Evolutionary conservation across 1,140 invertebrate species (phyloP).

Genomic region (Drosophila jambulina): DNA sequence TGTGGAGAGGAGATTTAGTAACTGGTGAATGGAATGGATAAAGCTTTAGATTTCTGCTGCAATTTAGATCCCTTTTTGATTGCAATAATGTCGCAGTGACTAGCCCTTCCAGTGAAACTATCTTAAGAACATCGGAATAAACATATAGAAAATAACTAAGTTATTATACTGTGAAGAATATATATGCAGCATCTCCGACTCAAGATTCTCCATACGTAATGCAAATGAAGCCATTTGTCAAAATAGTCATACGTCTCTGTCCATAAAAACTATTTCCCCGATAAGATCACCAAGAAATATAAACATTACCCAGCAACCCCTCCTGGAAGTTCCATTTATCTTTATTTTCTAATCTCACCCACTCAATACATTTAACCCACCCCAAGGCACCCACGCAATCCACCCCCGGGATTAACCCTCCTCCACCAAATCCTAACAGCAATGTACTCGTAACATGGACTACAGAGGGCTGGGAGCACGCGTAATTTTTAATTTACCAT

Average conservation of each 20-base stretch:
- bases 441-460: slow-evolving; percentile 17
- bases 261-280: slow-evolving; percentile 32
- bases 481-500: slow-evolving; percentile 82
- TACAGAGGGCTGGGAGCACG: slow-evolving; percentile 40
- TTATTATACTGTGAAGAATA: not conserved
- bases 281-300: slow-evolving; percentile 9
- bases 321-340: slow-evolving; percentile 23
- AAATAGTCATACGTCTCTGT: slow-evolving; percentile 10
- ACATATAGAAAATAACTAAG: too few species aligned
- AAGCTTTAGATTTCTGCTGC: not conserved
- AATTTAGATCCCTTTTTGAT: slow-evolving; percentile 8
- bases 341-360: slow-evolving; percentile 53
- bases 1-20: slow-evolving; percentile 5
- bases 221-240: slow-evolving; percentile 30
- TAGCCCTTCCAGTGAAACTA: not conserved
- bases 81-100: not conserved
- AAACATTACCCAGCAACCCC: slow-evolving; percentile 16
- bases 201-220: not conserved
- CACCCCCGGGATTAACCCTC: slow-evolving; percentile 28
- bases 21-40: slow-evolving; percentile 9
- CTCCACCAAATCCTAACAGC: not conserved
- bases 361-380: slow-evolving; percentile 10
- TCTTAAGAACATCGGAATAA: not conserved
- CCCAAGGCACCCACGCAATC: slow-evolving; percentile 3
- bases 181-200: not conserved